A percentile compares a stretch with the other conserved stretches of the same genome.
Conservation (phyloP, 2,797 vertebrate genomes). For the Phataginus tricuspis region DNA sequence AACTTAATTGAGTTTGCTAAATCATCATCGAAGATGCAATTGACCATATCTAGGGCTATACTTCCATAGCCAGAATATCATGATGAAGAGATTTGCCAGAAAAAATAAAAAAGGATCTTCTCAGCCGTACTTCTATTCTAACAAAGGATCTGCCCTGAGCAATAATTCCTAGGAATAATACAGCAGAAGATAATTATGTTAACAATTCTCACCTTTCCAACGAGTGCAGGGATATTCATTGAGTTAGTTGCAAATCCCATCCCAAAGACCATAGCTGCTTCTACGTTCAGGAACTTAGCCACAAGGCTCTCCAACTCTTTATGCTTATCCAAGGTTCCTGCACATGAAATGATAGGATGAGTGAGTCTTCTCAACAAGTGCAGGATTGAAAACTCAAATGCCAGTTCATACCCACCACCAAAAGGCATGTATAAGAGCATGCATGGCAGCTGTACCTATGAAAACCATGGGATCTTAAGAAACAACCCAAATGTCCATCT, state of each 20-base stretch:
- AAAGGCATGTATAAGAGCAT: not conserved
- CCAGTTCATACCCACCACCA: not conserved
- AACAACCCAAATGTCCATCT: constrained; percentile 6
- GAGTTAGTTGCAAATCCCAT: constrained; percentile 99
- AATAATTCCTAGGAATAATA: constrained; percentile 9
- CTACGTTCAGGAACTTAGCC: constrained; percentile 92
- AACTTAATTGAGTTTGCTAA: constrained; percentile 2
- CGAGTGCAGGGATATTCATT: constrained; percentile 95
- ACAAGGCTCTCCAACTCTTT: constrained; percentile 92
- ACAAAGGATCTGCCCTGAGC: not conserved
- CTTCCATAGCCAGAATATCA: not conserved
- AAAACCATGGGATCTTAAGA: not conserved
- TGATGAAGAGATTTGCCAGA: not conserved
- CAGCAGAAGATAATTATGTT: not conserved
- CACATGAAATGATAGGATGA: constrained; percentile 61
- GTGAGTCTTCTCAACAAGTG: not conserved
- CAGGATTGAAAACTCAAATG: constrained; percentile 35
- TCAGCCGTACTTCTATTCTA: not conserved
- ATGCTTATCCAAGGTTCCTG: constrained; percentile 94
- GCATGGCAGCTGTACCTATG: not conserved
- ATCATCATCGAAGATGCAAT: not conserved
- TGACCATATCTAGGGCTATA: not conserved
- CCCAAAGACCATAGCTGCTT: constrained; percentile 94
- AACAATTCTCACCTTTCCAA: constrained; percentile 90
- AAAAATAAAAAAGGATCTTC: not conserved